phyloP scores from a whole-genome alignment of 1,140 invertebrate species.

The Antheraea mylitta region DNA sequence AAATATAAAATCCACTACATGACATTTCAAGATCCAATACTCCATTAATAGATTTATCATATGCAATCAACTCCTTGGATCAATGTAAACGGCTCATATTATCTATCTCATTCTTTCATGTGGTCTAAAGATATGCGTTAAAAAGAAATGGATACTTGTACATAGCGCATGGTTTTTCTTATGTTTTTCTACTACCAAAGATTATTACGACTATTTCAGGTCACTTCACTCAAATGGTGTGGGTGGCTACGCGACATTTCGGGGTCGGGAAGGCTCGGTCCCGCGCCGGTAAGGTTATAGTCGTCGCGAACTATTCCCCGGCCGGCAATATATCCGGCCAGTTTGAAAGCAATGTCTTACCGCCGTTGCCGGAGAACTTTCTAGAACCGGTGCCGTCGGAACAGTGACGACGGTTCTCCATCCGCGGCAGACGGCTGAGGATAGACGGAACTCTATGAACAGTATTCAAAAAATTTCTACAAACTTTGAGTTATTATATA shows the following conservation, averaged over 20 bases:
- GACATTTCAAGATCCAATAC: no score
- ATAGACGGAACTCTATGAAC: constrained; percentile 39
- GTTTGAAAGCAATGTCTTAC: constrained; percentile 88
- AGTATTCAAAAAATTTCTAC: no score
- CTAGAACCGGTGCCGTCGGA: constrained; percentile 60
- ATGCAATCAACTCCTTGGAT: no score
- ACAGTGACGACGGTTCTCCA: constrained; percentile 66
- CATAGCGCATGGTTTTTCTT: no score
- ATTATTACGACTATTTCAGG: constrained; percentile 73
- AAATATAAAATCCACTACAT: no score
- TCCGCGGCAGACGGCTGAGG: constrained; percentile 62
- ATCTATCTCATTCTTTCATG: no score
- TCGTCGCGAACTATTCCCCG: constrained; percentile 91
- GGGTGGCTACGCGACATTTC: constrained; percentile 88
- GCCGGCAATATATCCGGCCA: constrained; percentile 87
- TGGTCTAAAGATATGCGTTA: no score
- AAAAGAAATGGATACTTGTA: no score
- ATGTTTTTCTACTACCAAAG: no score
- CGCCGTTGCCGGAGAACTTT: constrained; percentile 81
- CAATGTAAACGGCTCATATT: no score
- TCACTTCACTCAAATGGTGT: constrained; percentile 95
- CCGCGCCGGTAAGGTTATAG: constrained; percentile 86
- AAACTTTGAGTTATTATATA: no score
- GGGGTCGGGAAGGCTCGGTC: constrained; percentile 91
- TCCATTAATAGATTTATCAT: no score